Evolutionary conservation across 1,140 invertebrate species (phyloP).

Genomic region (Zaprionus vittiger): DNA sequence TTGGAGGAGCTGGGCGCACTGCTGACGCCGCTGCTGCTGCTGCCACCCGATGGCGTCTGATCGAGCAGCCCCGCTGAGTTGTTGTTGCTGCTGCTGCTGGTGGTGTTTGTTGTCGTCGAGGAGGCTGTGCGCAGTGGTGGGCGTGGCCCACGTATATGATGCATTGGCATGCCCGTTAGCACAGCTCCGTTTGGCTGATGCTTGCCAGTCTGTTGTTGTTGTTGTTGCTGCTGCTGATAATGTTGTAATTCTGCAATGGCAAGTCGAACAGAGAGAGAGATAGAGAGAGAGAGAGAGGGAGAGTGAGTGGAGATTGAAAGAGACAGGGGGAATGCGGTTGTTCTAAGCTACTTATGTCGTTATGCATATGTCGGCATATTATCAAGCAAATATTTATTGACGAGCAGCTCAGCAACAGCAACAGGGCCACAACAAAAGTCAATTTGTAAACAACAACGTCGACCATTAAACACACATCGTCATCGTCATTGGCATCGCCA

Average conservation of each 20-base stretch:
- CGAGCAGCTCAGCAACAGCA: constrained; percentile 14
- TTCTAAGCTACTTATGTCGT: constrained; percentile 72
- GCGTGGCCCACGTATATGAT: constrained; percentile 81
- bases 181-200: constrained; percentile 78
- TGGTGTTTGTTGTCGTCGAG: constrained; percentile 73
- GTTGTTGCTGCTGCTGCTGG: constrained; percentile 77
- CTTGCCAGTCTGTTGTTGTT: constrained; percentile 64
- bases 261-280: background rate
- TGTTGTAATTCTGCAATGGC: constrained; percentile 71
- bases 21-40: constrained; percentile 85
- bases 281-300: background rate
- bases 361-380: constrained; percentile 77
- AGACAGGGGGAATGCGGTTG: background rate
- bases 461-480: constrained; percentile 67
- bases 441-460: constrained; percentile 73
- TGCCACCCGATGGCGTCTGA: constrained; percentile 84
- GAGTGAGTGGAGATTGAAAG: background rate
- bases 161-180: constrained; percentile 68
- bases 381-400: constrained; percentile 68
- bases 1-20: constrained; percentile 85
- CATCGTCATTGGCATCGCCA: constrained; percentile 26
- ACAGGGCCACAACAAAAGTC: constrained; percentile 57
- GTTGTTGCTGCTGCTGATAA: constrained; percentile 59
- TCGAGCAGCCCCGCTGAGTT: constrained; percentile 68
- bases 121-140: constrained; percentile 82